Conservation (phyloP, 2,888 invertebrate species). For the Tetramorium bicarinatum region DNA sequence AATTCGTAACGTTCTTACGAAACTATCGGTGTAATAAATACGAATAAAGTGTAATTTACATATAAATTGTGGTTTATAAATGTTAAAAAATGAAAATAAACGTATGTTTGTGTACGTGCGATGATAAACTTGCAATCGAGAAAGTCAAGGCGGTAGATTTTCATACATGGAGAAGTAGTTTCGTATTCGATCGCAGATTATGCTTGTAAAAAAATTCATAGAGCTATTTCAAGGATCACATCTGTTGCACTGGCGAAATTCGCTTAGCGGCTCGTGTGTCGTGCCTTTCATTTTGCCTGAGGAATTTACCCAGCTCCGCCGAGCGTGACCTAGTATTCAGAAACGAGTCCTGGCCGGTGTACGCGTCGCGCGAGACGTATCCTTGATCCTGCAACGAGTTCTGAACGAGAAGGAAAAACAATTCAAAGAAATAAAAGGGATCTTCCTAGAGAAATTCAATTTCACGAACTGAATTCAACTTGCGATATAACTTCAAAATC, state of each 20-base stretch:
- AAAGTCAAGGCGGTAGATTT: background rate
- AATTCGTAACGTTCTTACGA: background rate
- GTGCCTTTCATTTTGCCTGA: conserved; percentile 45
- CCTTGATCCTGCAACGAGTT: conserved; percentile 41
- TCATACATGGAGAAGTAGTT: background rate
- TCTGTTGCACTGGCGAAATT: conserved; percentile 37
- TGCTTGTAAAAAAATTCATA: conserved; percentile 12
- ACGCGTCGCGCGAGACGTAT: conserved; percentile 1
- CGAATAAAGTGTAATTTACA: background rate
- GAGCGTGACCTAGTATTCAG: conserved; percentile 45
- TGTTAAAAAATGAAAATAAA: background rate
- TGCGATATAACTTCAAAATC: background rate
- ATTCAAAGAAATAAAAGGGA: background rate
- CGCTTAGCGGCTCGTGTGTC: conserved; percentile 22
- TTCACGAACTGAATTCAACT: background rate
- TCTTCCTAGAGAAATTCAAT: background rate
- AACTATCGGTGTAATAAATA: background rate
- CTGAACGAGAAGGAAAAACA: background rate
- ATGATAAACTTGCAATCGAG: background rate
- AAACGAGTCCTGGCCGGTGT: conserved; percentile 17
- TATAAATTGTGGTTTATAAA: conserved; percentile 8
- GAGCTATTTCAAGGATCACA: conserved; percentile 31
- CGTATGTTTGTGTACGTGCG: background rate
- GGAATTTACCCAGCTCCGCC: conserved; percentile 16
- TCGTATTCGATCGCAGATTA: conserved; percentile 18